Conservation (phyloP, 2,113 vertebrate species). For the Tragelaphus strepsiceros region DNA sequence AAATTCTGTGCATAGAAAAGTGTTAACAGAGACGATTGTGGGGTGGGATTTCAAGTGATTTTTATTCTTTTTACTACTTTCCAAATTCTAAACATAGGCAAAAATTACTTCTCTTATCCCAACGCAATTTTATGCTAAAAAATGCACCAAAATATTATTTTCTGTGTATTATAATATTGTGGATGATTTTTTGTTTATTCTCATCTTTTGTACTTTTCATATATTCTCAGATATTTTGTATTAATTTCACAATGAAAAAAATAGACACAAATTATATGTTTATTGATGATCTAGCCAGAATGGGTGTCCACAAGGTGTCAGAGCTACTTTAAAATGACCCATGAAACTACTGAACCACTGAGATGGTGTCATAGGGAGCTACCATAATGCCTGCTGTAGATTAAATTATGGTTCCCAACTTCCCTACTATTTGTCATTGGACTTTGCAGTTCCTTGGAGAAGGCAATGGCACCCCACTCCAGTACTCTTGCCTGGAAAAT, state of each 20-base stretch:
- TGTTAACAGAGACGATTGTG: not conserved
- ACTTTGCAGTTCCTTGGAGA: not conserved
- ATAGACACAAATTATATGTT: not conserved
- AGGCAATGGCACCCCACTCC: too few species aligned
- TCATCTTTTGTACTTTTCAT: not conserved
- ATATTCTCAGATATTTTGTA: not conserved
- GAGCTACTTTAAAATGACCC: not conserved
- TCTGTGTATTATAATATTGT: not conserved
- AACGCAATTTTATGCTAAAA: slow-evolving; percentile 9
- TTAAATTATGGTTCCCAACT: not conserved
- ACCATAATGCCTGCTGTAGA: too few species aligned
- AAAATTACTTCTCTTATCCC: not conserved
- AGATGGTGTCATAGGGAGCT: not conserved
- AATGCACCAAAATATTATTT: not conserved
- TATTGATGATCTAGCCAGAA: not conserved
- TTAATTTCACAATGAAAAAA: not conserved
- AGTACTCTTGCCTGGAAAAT: too few species aligned
- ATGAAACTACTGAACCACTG: not conserved
- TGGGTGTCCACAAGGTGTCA: not conserved
- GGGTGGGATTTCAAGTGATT: not conserved
- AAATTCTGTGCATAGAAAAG: not conserved
- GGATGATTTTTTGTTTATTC: not conserved
- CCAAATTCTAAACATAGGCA: not conserved
- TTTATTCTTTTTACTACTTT: not conserved
- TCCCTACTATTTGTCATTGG: not conserved